Percentiles rank a stretch among this genome's conserved stretches.
phyloP scores from a whole-genome alignment of 2,888 invertebrate genomes.

The Xylota sylvarum region DNA sequence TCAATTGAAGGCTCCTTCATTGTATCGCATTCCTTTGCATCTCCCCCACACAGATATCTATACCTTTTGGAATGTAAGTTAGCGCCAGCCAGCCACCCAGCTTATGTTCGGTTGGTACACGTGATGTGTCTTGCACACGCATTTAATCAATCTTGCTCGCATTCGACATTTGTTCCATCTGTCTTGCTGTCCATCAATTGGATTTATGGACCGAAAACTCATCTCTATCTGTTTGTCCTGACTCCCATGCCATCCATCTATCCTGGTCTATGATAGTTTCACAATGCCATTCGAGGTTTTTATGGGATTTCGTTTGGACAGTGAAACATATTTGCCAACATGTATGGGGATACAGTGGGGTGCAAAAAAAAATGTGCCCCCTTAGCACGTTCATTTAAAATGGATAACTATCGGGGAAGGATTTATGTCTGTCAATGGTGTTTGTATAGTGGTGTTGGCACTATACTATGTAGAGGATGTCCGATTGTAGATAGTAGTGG shows the following conservation, averaged over 20 bases:
- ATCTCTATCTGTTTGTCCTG: conserved; percentile 47
- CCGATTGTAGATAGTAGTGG: too few relatives aligned
- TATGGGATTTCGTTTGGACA: conserved; percentile 22
- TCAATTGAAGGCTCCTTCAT: conserved; percentile 20
- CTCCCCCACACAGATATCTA: background rate
- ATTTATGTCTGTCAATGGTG: background rate
- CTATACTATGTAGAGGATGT: too few relatives aligned
- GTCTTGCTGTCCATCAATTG: conserved; percentile 66
- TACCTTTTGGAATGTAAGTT: conserved; percentile 67
- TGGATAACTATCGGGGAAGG: background rate
- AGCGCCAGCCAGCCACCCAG: conserved; percentile 69
- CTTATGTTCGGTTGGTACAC: conserved; percentile 53
- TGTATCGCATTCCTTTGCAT: conserved; percentile 39
- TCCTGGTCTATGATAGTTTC: conserved; percentile 40
- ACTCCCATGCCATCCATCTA: background rate
- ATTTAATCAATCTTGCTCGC: conserved; percentile 66
- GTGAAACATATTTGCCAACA: conserved; percentile 38
- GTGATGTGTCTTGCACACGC: conserved; percentile 64
- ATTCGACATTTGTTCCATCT: conserved; percentile 71
- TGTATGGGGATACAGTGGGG: conserved; percentile 23
- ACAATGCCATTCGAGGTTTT: conserved; percentile 27
- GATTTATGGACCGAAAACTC: conserved; percentile 65
- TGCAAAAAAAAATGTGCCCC: background rate
- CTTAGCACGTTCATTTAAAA: background rate
- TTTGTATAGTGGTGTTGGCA: too few relatives aligned